These are phyloP conservation scores for Pecten maximus DNA, from an alignment of 2,888 invertebrate species.

Conservation along the genomic window DNA sequence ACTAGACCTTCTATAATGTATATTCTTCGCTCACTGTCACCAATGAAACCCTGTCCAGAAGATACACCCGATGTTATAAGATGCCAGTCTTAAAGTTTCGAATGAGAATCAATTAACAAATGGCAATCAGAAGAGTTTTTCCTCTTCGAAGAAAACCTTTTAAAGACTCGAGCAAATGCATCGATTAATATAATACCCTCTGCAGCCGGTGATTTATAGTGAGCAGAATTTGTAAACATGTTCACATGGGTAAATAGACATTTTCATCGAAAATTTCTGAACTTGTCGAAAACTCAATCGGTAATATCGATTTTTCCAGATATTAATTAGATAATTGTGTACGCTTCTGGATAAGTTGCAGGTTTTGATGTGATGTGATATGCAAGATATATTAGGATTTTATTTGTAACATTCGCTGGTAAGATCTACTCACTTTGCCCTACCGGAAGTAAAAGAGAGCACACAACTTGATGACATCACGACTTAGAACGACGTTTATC, in stretches of 20 bases:
- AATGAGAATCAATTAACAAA: no score
- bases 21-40: no score
- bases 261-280: not conserved
- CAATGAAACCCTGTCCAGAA: no score
- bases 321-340: not conserved
- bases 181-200: no score
- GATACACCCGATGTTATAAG: no score
- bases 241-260: conserved; percentile 1
- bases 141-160: no score
- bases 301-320: not conserved
- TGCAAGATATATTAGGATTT: conserved; percentile 55
- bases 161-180: no score
- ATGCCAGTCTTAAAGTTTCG: no score
- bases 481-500: not conserved
- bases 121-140: no score
- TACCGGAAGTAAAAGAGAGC: conserved; percentile 66
- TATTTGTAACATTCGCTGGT: conserved; percentile 36
- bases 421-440: conserved; percentile 66
- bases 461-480: conserved; percentile 61
- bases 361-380: not conserved
- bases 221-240: not conserved
- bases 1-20: no score
- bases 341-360: not conserved
- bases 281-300: not conserved
- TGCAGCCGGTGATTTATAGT: not conserved